Base-by-base conservation (phyloP, 1,140 invertebrate genomes). In the Drosophila kanapiae region DNA sequence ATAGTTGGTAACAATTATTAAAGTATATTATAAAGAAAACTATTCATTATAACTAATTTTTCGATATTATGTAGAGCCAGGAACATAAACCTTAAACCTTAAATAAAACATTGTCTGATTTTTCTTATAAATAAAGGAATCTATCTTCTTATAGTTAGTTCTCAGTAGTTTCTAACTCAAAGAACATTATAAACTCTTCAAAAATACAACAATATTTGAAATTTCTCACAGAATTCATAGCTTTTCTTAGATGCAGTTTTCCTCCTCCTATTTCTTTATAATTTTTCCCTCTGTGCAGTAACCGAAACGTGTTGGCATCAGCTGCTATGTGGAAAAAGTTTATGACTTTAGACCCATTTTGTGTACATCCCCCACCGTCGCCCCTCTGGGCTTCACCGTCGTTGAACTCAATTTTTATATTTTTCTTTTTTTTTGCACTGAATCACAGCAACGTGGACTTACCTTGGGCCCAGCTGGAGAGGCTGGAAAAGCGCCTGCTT, bases 311-410 rank as follows among this genome's bases (percentile, higher is more conserved):
- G 72, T 76, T 88, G 84, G 83, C 84, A 87, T 87, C 83, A 87
- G 83, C 84, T 87, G 83, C 80, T 80, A 67, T 87, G 80, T 78
- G 84, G 80, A 78, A 87, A 87, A 87, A 88, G 84, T 87, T 87
- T 87, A 87, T 87, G 84, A 87, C 84, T 87, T 87, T 87, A 87
- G 84, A 87, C 84, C 84, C 84, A 87, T 87, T 88, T 87, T 87
- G 85, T 87, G 80, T 83, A 68, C 64, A 58, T 40, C 43, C 69
- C 64, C 51, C 33, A 23, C 53, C 64, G 35, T 29, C 23, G 14
- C 33, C 63, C 27, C 51, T 35, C 38, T 31, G 29, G 43, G 11
- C 37, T 37, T 33, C 29, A 40, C 58, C 33, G 31, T 29, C 59
- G 80, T 51, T 87, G 84, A 87, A 87, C 84, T 87, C 80, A 88